A percentile compares a stretch with the other conserved stretches of the same genome.
Evolutionary conservation across 2,113 vertebrate genomes (phyloP).

Genomic region (Microtus oregoni): DNA sequence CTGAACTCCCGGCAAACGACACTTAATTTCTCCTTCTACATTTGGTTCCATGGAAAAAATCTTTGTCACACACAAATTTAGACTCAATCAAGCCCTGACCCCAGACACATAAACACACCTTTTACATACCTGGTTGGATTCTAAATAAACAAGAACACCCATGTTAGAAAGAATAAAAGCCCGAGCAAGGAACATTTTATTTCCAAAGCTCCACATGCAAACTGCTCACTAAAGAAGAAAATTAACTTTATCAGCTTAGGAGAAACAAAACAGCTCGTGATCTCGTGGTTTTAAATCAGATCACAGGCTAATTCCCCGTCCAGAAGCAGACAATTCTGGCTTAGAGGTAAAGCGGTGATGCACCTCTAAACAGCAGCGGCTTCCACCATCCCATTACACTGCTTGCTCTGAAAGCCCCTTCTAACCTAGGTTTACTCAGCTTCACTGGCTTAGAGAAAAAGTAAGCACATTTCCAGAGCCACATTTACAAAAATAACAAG

Average conservation of each 20-base stretch:
- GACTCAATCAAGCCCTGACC: neutral
- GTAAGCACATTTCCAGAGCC: constrained; percentile 36
- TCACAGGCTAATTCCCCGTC: neutral
- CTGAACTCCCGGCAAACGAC: neutral
- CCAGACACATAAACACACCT: neutral
- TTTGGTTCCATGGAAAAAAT: constrained; percentile 4
- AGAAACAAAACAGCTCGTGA: constrained; percentile 65
- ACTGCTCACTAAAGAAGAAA: constrained; percentile 72
- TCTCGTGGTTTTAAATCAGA: constrained; percentile 69
- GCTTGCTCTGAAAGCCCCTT: constrained; percentile 60
- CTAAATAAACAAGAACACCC: constrained; percentile 40
- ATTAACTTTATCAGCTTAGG: constrained; percentile 76
- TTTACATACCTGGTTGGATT: neutral
- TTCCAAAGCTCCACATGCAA: constrained; percentile 78
- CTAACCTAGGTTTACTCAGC: neutral
- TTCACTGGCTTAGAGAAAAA: constrained; percentile 71
- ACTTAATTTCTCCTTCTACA: constrained; percentile 27
- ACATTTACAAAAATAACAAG: neutral
- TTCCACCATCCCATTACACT: constrained; percentile 21
- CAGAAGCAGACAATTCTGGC: constrained; percentile 10
- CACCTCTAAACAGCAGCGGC: constrained; percentile 56
- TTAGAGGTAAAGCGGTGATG: neutral
- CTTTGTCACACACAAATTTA: neutral
- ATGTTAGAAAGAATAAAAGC: neutral
- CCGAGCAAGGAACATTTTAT: constrained; percentile 47